Evolutionary conservation across 2,797 vertebrate genomes (phyloP), one percentile per base, ranked within the genome.

Genomic region (Mionectes olivaceus): DNA sequence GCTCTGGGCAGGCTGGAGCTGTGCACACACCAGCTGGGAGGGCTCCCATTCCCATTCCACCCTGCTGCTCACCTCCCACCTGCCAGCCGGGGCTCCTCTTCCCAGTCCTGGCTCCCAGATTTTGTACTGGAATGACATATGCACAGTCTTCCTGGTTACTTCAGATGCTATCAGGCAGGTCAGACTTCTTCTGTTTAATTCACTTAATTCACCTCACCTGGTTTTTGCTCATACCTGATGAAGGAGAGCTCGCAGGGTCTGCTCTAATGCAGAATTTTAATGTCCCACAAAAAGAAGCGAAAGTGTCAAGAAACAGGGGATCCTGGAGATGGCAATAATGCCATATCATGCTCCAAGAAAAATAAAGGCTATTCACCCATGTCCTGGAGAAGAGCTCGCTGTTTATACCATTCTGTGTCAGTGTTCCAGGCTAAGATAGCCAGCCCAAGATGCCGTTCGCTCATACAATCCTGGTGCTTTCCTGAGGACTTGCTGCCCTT

Each of bases 81-180:
- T 6, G 5, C 88, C 94, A 93, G 67, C 95, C 91, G 93, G 93
- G 88, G 44, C 80, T 94, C 59, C 85, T 95, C 59, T 83, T 91
- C 19, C 19, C 80, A 15, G 46, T 28, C 70, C 78, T 41, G 33
- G 77, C 80, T 91, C 85, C 83, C 80, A 6, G 43, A 89, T 65
- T 39, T 52, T 39, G 39, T 35, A 28, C 23, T 17, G 53, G 25
- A 88, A 23, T 94, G 93, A 95, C 52, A 91, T 86, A 86, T 4
- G 13, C 47, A 25, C 39, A 0, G n/a, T 69, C 33, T 79, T 63
- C 67, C 61, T 24, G 2, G 37, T 79, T 25, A 9, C 17, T 81
- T 65, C 12, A 56, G 74, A 44, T 47, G 69, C 32, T 7, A 70
- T 33, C 16, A 2, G 81, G 70, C 92, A 94, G 92, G 67, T 90